phyloP scores from a whole-genome alignment of 2,797 vertebrate species.

The Leptoclinus maculatus region DNA sequence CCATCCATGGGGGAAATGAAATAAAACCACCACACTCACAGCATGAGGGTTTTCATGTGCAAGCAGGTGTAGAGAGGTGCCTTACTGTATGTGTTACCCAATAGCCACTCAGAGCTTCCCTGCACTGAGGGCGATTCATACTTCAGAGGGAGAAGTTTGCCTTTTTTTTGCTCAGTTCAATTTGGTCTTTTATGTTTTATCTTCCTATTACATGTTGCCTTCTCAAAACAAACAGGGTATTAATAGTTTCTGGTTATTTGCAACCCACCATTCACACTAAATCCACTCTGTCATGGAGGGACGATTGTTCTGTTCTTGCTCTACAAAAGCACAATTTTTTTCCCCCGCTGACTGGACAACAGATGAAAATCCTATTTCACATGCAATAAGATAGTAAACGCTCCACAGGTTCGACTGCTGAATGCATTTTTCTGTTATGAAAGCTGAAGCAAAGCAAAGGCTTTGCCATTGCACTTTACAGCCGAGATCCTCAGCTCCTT shows the following conservation, averaged over 20 bases:
- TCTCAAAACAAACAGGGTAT: not conserved
- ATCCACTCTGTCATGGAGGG: constrained; percentile 42
- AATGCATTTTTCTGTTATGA: constrained; percentile 22
- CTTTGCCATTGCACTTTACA: constrained; percentile 27
- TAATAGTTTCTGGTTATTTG: constrained; percentile 42
- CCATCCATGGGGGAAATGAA: constrained; percentile 52
- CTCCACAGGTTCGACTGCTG: constrained; percentile 19
- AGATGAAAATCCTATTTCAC: constrained; percentile 58
- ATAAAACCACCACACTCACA: constrained; percentile 42
- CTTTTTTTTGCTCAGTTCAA: not conserved
- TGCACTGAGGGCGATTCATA: constrained; percentile 40
- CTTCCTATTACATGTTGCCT: not conserved
- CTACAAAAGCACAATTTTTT: constrained; percentile 24
- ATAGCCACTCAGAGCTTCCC: constrained; percentile 41
- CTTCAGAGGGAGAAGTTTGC: constrained; percentile 41
- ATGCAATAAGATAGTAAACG: constrained; percentile 38
- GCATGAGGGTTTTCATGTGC: constrained; percentile 40
- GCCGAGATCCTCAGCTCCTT: constrained; percentile 10
- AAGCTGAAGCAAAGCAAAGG: constrained; percentile 22
- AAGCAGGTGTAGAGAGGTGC: constrained; percentile 33
- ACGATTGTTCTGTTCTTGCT: constrained; percentile 32
- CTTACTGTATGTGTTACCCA: constrained; percentile 41
- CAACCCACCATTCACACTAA: constrained; percentile 30
- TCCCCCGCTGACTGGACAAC: constrained; percentile 33
- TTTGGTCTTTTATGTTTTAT: not conserved